Base-by-base conservation (phyloP, 2,113 vertebrate species). In the Psilopsiagon aymara region DNA sequence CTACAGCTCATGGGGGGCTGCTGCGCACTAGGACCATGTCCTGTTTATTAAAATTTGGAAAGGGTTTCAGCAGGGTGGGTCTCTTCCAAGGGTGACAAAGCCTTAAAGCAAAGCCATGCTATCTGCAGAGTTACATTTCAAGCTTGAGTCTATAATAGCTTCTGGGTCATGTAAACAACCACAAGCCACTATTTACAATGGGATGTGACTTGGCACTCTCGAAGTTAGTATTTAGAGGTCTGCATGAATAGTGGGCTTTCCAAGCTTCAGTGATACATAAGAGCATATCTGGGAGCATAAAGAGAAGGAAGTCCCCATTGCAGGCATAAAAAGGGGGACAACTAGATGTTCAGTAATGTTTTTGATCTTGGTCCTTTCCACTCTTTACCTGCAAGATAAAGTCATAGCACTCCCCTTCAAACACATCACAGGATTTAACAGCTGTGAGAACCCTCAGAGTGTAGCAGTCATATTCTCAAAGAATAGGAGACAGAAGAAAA, bases 401-500 rank as follows among this genome's bases (percentile, higher is more conserved):
- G 37, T 25, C 46, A 62, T 3, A 62, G 41, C 46, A 37, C 13
- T 66, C 18, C 11, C 16, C 51, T 77, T 31, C 49, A 71, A 91
- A 76, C 2, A 8, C n/a, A 27, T 44, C 4, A 29, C 5, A 25
- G 18, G 20, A 9, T 37, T 85, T 79, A 52, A 63, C 1, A 1
- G 15, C 13, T 2, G 0, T 55, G 24, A n/a, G 43, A 76, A 27
- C 25, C 10, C 25, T 4, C 20, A 20, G 0, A 31, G 8, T 33
- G 20, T 2, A 37, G 27, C 10, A 52, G 35, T n/a, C 18, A 41
- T 23, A 53, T 35, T 44, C 47, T 16, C 14, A 68, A 79, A 53
- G 3, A 63, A 39, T 0, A 49, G 25, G 21, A 35, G 35, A 74
- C 43, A 13, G 41, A 81, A 60, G 33, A 76, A 82, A 67, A 71